Conservation (phyloP, 2,113 vertebrate genomes). For the Arizona elegans region DNA sequence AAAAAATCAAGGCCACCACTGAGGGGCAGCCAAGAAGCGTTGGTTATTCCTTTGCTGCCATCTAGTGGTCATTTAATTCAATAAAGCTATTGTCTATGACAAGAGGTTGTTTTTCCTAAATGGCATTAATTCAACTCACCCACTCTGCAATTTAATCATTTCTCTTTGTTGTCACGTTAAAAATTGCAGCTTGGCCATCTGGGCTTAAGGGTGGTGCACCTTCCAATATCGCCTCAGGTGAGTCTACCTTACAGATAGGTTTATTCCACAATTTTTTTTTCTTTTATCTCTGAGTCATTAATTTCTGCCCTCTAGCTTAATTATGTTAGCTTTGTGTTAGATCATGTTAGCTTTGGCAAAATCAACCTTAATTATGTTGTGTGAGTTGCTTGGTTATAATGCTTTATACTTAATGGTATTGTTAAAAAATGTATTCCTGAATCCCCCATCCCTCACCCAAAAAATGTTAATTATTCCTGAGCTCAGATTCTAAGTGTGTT, state of each 20-base stretch:
- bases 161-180: not conserved
- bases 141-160: not conserved
- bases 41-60: not conserved
- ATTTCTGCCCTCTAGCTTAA: not conserved
- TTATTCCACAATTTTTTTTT: not conserved
- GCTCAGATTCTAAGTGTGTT: not conserved
- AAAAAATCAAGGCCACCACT: not conserved
- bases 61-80: not conserved
- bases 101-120: not conserved
- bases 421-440: not conserved
- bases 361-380: not conserved
- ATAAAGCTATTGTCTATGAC: not conserved
- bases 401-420: not conserved
- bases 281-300: not conserved
- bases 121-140: not conserved
- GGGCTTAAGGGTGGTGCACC: not conserved
- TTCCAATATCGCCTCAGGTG: not conserved
- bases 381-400: not conserved
- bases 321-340: not conserved
- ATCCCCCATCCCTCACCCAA: not conserved
- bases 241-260: not conserved
- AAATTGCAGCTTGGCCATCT: not conserved
- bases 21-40: not conserved
- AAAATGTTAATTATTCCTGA: not conserved
- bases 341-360: not conserved